Evolutionary conservation across 1,140 invertebrate species (phyloP).

Genomic region (Condylostylus longicornis): DNA sequence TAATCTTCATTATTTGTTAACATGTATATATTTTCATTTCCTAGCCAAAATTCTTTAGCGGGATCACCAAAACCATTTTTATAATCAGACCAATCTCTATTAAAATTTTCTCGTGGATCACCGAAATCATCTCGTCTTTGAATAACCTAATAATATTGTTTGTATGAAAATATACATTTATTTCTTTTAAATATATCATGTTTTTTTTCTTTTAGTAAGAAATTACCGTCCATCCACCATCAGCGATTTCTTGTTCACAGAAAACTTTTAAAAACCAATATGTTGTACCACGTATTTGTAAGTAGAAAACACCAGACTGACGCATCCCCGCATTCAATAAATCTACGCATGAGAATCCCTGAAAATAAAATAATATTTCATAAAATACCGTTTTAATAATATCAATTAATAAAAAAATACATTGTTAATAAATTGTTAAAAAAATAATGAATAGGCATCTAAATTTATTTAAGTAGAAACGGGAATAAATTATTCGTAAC

Average conservation of each 20-base stretch:
- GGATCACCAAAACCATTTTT: slow-evolving; percentile 89
- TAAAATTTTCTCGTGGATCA: slow-evolving; percentile 78
- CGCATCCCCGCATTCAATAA: slow-evolving; percentile 66
- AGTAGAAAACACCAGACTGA: slow-evolving; percentile 73
- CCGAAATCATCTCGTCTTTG: slow-evolving; percentile 76
- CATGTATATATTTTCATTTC: slow-evolving; percentile 89
- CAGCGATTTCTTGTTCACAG: slow-evolving; percentile 78
- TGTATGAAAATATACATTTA: not conserved
- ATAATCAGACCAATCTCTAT: slow-evolving; percentile 88
- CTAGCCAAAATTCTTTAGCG: slow-evolving; percentile 79
- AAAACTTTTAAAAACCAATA: slow-evolving; percentile 85
- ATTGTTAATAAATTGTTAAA: too few species aligned
- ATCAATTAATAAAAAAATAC: too few species aligned
- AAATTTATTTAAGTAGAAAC: too few species aligned
- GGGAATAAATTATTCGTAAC: too few species aligned
- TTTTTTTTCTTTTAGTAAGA: not conserved
- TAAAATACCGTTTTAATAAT: not conserved
- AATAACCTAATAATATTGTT: slow-evolving; percentile 49
- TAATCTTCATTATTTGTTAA: slow-evolving; percentile 90
- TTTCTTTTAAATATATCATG: not conserved
- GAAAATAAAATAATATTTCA: slow-evolving; percentile 12
- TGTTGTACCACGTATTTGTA: slow-evolving; percentile 74
- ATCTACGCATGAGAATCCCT: slow-evolving; percentile 78
- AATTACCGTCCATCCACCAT: slow-evolving; percentile 88
- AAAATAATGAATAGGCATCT: too few species aligned